phyloP scores from a whole-genome alignment of 2,888 invertebrate species.

The Morpho helenor region DNA sequence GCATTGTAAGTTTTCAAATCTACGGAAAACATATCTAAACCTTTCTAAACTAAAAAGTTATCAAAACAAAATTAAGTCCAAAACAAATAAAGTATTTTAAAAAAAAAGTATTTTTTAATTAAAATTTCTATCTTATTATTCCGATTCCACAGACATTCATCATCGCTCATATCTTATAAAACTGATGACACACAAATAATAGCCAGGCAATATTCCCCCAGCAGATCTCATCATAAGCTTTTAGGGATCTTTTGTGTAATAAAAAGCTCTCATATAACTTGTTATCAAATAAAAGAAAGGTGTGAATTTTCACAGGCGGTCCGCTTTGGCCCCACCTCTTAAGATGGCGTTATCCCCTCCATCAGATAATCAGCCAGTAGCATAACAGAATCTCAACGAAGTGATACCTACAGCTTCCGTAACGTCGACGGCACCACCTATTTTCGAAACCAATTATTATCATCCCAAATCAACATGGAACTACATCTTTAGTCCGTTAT shows the following conservation, averaged over 20 bases:
- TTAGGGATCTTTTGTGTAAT: slow-evolving; percentile 72
- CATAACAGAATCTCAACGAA: slow-evolving; percentile 52
- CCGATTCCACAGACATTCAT: slow-evolving; percentile 6
- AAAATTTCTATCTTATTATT: neutral
- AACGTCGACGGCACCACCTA: slow-evolving; percentile 61
- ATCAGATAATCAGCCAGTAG: slow-evolving; percentile 56
- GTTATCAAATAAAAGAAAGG: slow-evolving; percentile 79
- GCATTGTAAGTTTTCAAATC: too few species aligned
- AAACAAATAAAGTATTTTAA: neutral
- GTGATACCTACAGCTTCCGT: slow-evolving; percentile 64
- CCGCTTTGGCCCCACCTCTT: slow-evolving; percentile 62
- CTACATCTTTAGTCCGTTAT: slow-evolving; percentile 22
- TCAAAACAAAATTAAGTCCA: too few species aligned
- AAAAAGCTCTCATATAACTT: slow-evolving; percentile 75
- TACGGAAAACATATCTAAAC: too few species aligned
- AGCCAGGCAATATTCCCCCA: slow-evolving; percentile 63
- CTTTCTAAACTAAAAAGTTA: too few species aligned
- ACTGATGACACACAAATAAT: slow-evolving; percentile 71
- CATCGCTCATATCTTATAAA: slow-evolving; percentile 29
- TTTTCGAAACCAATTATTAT: slow-evolving; percentile 75
- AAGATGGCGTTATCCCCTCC: slow-evolving; percentile 75
- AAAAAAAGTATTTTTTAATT: neutral
- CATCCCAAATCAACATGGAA: slow-evolving; percentile 39
- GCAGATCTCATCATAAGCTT: slow-evolving; percentile 71
- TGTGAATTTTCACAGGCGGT: slow-evolving; percentile 76